A percentile compares a stretch with the other conserved stretches of the same genome.
Evolutionary conservation across 2,113 vertebrate genomes (phyloP).

Genomic region (Sinocyclocheilus grahami): DNA sequence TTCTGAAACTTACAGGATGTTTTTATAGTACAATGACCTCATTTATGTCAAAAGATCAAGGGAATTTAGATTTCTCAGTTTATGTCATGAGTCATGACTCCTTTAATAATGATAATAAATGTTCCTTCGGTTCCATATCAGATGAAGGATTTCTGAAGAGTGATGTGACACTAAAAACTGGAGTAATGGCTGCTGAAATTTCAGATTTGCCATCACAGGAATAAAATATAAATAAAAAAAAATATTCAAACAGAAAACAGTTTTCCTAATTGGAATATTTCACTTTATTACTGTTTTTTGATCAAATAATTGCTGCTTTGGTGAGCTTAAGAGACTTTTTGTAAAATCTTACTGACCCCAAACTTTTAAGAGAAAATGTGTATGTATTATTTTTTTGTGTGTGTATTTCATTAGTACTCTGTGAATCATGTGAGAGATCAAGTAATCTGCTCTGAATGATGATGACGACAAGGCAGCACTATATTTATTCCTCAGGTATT

Average conservation of each 20-base stretch:
- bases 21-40: too few relatives aligned
- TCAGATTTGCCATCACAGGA: too few relatives aligned
- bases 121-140: neutral
- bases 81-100: too few relatives aligned
- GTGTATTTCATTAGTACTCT: neutral
- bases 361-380: neutral
- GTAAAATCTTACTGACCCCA: neutral
- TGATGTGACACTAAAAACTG: neutral
- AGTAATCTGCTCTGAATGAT: neutral
- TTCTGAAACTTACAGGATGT: too few relatives aligned
- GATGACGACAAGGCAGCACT: neutral
- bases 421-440: neutral
- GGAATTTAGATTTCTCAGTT: too few relatives aligned
- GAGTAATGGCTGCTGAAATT: too few relatives aligned
- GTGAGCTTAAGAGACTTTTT: neutral
- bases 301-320: neutral
- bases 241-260: too few relatives aligned
- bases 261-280: too few relatives aligned
- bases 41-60: too few relatives aligned
- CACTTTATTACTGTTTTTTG: too few relatives aligned
- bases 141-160: neutral
- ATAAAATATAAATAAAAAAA: too few relatives aligned
- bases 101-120: neutral
- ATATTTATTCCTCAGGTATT: neutral
- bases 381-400: neutral